Evolutionary conservation across 2,888 invertebrate genomes (phyloP), one percentile per base, ranked within the genome.

Genomic region (Rhyacophila evoluta): DNA sequence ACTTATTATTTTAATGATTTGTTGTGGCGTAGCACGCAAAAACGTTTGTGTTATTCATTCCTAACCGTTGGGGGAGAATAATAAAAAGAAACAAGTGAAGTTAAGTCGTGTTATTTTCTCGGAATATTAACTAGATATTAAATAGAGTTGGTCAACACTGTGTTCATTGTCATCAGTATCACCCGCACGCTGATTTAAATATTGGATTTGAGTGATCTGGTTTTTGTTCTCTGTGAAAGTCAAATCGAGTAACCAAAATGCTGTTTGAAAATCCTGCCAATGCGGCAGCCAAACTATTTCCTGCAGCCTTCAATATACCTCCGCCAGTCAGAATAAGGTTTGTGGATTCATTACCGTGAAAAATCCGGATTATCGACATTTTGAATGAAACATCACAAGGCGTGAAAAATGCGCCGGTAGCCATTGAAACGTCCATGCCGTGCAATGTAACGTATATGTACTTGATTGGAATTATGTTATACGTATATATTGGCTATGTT

Each of bases 241-340:
- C 85, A 2, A 55, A 55, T 55, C 55, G 55, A 55, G 19, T 55
- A 88, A 86, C 85, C 87, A 87, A 87, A 87, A 93, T 93, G 93
- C 89, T 94, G 87, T 94, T 93, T 87, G 94, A 94, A 88, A 93
- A 91, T 90, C 93, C 93, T 85, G 88, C 89, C 83, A 91, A 92
- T 85, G 88, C 88, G 84, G 87, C 88, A 38, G 93, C 93, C 87
- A 90, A 93, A 88, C 91, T 92, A 87, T 92, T 91, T 87, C 92
- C 93, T 84, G 89, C 89, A 84, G 89, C 89, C 84, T 94, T 93
- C 88, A 92, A 91, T 87, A 92, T 93, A 86, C 93, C 93, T 85
- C 93, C 93, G 86, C 93, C 94, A 83, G 91, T 93, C 81, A 87
- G 90, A 86, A 87, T 90, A 86, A 90, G 90, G 90, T 90, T 69